Evolutionary conservation across 2,113 vertebrate genomes (phyloP).

Genomic region (Panurus biarmicus): DNA sequence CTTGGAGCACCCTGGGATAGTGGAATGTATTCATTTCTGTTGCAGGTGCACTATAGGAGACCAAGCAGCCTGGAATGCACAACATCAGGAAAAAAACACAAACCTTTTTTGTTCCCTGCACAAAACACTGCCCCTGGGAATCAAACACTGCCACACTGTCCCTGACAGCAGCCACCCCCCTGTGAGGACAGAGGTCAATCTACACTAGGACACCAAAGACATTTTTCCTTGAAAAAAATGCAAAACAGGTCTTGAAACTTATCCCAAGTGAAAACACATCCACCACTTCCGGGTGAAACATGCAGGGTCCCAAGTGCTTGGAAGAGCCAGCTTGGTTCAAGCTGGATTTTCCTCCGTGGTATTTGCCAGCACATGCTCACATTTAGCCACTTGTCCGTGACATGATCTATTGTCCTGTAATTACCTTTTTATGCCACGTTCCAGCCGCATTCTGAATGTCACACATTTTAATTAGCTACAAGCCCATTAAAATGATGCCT

Average conservation of each 20-base stretch:
- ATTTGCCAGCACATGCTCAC: neutral
- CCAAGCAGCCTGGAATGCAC: neutral
- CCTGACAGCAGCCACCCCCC: neutral
- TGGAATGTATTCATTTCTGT: neutral
- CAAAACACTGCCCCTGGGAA: neutral
- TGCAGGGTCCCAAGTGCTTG: neutral
- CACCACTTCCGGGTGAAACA: accelerated
- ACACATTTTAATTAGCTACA: constrained; percentile 50
- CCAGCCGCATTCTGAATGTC: constrained; percentile 28
- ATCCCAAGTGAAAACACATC: neutral
- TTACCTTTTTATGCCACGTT: constrained; percentile 6
- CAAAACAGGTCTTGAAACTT: neutral
- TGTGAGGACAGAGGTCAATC: neutral
- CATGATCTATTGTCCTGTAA: constrained; percentile 22
- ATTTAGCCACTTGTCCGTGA: neutral
- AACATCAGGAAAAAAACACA: neutral
- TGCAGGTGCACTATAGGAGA: neutral
- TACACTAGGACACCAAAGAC: neutral
- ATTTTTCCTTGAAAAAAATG: too few species aligned
- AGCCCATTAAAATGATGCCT: constrained; percentile 20
- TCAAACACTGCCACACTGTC: neutral
- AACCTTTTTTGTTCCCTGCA: neutral
- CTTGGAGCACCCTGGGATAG: accelerated
- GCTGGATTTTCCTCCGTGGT: neutral
- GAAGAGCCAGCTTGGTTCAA: neutral